Evolutionary conservation across 2,797 vertebrate genomes (phyloP).

Genomic region (Sebastes trivittatus): DNA sequence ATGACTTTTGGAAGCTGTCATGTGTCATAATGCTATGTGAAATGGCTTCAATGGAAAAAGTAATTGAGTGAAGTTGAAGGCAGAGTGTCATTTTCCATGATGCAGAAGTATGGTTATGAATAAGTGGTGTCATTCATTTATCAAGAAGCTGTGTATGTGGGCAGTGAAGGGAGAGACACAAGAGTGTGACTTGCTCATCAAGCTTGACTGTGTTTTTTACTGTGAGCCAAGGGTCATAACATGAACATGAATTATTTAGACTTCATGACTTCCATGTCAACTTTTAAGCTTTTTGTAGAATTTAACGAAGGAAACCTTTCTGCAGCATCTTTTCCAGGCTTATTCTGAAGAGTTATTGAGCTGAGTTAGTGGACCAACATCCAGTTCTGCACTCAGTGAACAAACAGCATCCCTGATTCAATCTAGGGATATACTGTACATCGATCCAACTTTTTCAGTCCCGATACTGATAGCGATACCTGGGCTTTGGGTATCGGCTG

Average conservation of each 20-base stretch:
- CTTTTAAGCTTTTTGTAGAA: background rate
- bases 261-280: background rate
- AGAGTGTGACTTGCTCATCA: background rate
- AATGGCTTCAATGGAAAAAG: background rate
- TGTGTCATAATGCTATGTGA: background rate
- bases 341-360: background rate
- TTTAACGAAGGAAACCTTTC: background rate
- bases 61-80: background rate
- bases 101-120: background rate
- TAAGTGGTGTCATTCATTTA: background rate
- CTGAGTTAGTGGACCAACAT: background rate
- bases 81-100: conserved; percentile 4
- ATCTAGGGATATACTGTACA: too few species aligned
- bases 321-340: background rate
- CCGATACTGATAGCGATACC: too few species aligned
- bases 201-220: background rate
- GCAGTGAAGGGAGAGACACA: background rate
- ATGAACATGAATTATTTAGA: background rate
- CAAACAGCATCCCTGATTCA: conserved; percentile 24
- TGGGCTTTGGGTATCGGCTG: too few species aligned
- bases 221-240: background rate
- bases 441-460: too few species aligned
- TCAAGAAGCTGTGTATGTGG: conserved; percentile 1
- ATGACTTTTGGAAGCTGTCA: background rate
- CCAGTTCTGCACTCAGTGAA: background rate